phyloP scores from a whole-genome alignment of 1,140 invertebrate genomes.

The Varroa destructor region DNA sequence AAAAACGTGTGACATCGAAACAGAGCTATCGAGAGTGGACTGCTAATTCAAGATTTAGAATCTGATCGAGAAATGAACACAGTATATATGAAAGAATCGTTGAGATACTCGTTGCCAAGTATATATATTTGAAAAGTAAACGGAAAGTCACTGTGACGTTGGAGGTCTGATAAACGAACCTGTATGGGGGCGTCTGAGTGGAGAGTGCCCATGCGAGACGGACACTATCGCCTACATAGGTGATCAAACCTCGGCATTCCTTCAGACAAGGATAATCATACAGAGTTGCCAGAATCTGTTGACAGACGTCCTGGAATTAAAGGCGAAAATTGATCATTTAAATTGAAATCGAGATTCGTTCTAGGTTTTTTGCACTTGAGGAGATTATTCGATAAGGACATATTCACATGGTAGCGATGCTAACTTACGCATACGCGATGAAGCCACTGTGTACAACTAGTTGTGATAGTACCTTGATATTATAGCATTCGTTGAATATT shows the following conservation, averaged over 20 bases:
- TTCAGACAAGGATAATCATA: conserved; percentile 61
- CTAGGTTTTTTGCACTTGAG: background rate
- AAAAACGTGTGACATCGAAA: background rate
- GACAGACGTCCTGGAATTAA: conserved; percentile 48
- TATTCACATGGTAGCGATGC: too few relatives aligned
- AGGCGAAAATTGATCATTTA: conserved; percentile 4
- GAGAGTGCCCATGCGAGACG: conserved; percentile 52
- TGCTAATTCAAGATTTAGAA: background rate
- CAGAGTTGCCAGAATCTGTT: conserved; percentile 53
- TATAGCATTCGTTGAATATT: too few relatives aligned
- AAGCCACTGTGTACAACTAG: too few relatives aligned
- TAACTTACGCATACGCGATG: too few relatives aligned
- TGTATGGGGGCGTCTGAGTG: conserved; percentile 41
- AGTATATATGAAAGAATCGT: too few relatives aligned
- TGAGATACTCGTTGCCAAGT: too few relatives aligned
- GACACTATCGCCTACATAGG: conserved; percentile 52
- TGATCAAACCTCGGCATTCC: conserved; percentile 48
- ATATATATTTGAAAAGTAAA: too few relatives aligned
- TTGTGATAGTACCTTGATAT: too few relatives aligned
- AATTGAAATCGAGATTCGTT: background rate
- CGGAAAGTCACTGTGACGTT: too few relatives aligned
- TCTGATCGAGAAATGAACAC: background rate
- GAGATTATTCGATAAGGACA: too few relatives aligned
- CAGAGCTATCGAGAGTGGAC: background rate
- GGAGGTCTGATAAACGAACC: conserved; percentile 32